Percentiles rank a stretch among this genome's conserved stretches.
Conservation (phyloP, 2,888 invertebrate genomes). For the Drosophila imparisetae region DNA sequence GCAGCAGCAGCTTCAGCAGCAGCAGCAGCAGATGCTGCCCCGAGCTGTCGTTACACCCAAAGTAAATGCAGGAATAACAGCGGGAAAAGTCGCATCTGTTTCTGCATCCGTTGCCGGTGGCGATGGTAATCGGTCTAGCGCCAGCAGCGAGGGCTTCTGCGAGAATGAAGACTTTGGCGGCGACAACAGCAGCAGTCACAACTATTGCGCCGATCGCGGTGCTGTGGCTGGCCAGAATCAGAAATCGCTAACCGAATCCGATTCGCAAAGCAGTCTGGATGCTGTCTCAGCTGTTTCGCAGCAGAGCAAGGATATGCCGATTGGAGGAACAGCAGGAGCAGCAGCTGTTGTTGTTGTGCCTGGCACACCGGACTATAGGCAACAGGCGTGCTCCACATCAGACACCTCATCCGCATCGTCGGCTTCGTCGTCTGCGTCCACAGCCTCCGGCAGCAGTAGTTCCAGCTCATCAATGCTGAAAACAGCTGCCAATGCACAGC, state of each 20-base stretch:
- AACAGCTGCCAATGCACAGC: constrained; percentile 30
- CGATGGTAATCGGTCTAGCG: constrained; percentile 95
- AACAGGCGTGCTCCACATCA: constrained; percentile 73
- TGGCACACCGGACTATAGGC: constrained; percentile 62
- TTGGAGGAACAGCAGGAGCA: constrained; percentile 22
- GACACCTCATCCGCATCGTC: constrained; percentile 81
- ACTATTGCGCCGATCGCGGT: constrained; percentile 82
- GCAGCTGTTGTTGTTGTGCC: constrained; percentile 33
- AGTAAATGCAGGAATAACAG: constrained; percentile 15
- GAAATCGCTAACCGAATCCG: constrained; percentile 77
- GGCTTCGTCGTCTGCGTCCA: constrained; percentile 77
- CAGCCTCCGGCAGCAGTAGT: constrained; percentile 81
- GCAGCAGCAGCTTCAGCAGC: constrained; percentile 12
- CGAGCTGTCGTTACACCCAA: constrained; percentile 19
- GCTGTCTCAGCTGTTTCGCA: constrained; percentile 67
- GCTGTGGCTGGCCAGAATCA: constrained; percentile 59
- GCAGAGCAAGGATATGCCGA: constrained; percentile 60
- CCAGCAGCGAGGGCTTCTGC: constrained; percentile 98
- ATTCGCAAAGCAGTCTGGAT: constrained; percentile 82
- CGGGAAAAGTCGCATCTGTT: neutral
- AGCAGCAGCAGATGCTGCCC: constrained; percentile 9
- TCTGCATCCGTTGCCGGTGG: constrained; percentile 21
- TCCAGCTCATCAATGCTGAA: constrained; percentile 81
- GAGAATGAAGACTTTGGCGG: constrained; percentile 95
- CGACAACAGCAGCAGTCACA: constrained; percentile 87